Conservation (phyloP, 2,113 vertebrate species). For the Oriolus oriolus region DNA sequence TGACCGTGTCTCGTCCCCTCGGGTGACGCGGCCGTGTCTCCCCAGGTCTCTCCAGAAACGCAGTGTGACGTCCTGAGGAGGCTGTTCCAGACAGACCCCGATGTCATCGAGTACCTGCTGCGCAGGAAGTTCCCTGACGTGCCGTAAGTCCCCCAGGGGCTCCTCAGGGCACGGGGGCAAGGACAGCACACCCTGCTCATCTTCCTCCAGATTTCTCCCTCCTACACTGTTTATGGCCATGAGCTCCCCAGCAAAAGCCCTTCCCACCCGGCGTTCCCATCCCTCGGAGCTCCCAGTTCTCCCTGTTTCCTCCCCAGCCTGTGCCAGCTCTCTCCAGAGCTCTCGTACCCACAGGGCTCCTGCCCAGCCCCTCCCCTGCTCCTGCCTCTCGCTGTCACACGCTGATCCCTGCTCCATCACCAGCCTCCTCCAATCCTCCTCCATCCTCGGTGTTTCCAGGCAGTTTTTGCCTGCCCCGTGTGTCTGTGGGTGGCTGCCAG, state of each 20-base stretch:
- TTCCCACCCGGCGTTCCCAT: neutral
- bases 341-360: neutral
- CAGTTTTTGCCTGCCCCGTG: neutral
- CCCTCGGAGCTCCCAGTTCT: neutral
- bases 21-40: accelerated
- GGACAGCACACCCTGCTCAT: neutral
- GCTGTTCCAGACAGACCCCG: slow-evolving; percentile 88
- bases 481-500: neutral
- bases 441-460: neutral
- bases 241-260: neutral
- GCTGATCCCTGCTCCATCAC: neutral
- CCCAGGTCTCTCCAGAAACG: slow-evolving; percentile 84
- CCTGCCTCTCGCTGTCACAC: neutral
- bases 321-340: neutral
- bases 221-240: accelerated
- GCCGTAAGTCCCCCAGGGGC: neutral
- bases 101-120: slow-evolving; percentile 89
- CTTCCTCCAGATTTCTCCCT: too few species aligned
- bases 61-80: slow-evolving; percentile 86
- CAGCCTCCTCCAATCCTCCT: neutral
- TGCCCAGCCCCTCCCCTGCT: neutral
- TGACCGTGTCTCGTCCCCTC: accelerated
- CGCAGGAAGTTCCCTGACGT: slow-evolving; percentile 66
- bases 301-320: neutral
- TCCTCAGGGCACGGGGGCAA: accelerated